Percentiles rank a stretch among this genome's conserved stretches.
Evolutionary conservation across 1,140 invertebrate genomes (phyloP).

Genomic region (Sycobia sp.): DNA sequence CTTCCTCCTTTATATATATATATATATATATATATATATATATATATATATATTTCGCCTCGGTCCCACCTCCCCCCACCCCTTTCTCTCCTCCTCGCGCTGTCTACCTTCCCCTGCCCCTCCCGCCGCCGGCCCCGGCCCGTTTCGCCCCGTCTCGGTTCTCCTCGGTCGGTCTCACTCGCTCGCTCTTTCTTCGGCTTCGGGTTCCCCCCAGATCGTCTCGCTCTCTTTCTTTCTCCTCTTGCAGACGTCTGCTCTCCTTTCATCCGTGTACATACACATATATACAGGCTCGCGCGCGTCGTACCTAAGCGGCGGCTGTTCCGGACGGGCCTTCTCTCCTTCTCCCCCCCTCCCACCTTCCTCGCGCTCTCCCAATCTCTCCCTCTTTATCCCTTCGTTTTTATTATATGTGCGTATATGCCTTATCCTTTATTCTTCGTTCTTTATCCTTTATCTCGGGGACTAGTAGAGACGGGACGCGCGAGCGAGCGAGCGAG

Average conservation of each 20-base stretch:
- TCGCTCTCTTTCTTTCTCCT: conserved; percentile 10
- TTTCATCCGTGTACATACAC: conserved; percentile 1
- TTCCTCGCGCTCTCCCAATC: too few species aligned
- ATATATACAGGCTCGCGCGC: not conserved
- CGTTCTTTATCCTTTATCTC: conserved; percentile 42
- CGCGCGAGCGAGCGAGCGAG: not conserved
- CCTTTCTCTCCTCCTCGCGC: not conserved
- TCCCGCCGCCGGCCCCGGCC: not conserved
- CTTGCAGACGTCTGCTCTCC: conserved; percentile 18
- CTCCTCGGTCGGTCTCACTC: not conserved
- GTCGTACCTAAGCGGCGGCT: not conserved
- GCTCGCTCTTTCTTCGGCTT: too few species aligned
- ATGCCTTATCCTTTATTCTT: conserved; percentile 49
- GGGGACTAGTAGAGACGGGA: conserved; percentile 30
- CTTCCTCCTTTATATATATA: conserved; percentile 12
- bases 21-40: too few species aligned
- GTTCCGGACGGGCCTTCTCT: not conserved
- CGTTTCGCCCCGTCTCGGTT: not conserved
- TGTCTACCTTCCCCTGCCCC: not conserved
- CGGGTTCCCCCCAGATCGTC: too few species aligned
- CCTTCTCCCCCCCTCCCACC: too few species aligned
- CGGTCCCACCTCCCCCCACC: not conserved
- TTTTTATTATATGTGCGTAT: conserved; percentile 28
- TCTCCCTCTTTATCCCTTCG: not conserved
- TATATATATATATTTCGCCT: too few species aligned